These are phyloP conservation scores for Grammomys surdaster DNA, from an alignment of 2,113 vertebrate genomes.

Conservation along the genomic window DNA sequence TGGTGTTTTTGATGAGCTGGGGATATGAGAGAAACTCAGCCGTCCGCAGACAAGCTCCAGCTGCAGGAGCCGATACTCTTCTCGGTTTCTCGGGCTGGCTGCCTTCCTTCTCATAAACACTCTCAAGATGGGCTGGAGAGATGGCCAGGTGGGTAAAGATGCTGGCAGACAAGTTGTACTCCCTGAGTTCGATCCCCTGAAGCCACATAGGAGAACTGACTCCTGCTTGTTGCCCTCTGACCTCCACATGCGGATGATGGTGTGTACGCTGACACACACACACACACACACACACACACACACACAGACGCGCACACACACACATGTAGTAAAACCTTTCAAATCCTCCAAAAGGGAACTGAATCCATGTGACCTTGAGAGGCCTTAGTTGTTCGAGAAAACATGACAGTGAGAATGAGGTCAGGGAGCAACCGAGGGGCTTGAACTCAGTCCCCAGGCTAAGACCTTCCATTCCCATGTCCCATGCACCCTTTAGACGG, in stretches of 20 bases:
- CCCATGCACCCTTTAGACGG: neutral
- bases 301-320: too few species aligned
- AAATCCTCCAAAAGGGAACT: accelerated
- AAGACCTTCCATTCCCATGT: neutral
- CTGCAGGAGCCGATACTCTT: accelerated
- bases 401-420: neutral
- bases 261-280: too few species aligned
- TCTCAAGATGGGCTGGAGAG: accelerated
- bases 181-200: neutral
- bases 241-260: too few species aligned
- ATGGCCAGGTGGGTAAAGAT: too few species aligned
- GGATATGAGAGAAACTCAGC: neutral
- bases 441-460: neutral
- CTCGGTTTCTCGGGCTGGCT: neutral
- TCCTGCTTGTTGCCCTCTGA: neutral
- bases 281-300: too few species aligned
- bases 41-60: accelerated
- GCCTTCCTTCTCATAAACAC: neutral
- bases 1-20: accelerated
- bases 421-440: neutral
- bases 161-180: neutral
- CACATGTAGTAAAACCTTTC: neutral
- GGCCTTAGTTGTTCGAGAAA: neutral
- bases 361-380: neutral
- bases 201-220: neutral